Evolutionary conservation across 1,140 invertebrate species (phyloP).

Genomic region (Pygmarrhopalites habei): DNA sequence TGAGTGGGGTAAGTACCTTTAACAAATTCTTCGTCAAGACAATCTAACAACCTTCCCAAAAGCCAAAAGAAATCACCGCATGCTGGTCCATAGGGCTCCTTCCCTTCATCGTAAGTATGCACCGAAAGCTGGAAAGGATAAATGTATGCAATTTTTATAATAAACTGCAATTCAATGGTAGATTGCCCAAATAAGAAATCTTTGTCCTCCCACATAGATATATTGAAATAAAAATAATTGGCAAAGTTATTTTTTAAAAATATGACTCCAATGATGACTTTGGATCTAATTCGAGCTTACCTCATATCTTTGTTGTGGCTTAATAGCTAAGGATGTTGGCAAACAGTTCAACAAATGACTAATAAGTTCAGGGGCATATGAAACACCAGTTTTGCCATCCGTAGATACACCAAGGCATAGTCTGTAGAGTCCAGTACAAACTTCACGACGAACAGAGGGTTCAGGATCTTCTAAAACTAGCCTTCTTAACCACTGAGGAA

Average conservation of each 20-base stretch:
- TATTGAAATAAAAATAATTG: too few relatives aligned
- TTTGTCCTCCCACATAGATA: too few relatives aligned
- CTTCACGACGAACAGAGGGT: constrained; percentile 74
- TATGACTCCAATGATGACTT: too few relatives aligned
- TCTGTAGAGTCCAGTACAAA: constrained; percentile 78
- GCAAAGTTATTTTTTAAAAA: too few relatives aligned
- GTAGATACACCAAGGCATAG: constrained; percentile 65
- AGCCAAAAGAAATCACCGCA: constrained; percentile 92
- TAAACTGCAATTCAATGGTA: too few relatives aligned
- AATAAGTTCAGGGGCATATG: constrained; percentile 63
- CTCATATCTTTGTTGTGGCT: constrained; percentile 51
- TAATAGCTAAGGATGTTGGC: constrained; percentile 73
- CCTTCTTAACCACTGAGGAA: constrained; percentile 63
- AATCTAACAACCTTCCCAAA: constrained; percentile 76
- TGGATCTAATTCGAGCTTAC: too few relatives aligned
- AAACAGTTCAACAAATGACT: constrained; percentile 70
- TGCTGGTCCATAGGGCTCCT: constrained; percentile 85
- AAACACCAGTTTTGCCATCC: constrained; percentile 52
- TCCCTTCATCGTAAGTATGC: constrained; percentile 60
- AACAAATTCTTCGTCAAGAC: constrained; percentile 67
- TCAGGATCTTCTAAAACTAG: constrained; percentile 76
- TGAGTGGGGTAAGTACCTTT: constrained; percentile 55
- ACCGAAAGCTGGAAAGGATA: constrained; percentile 11
- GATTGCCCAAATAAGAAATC: too few relatives aligned
- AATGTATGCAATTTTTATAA: background rate